These are phyloP conservation scores for Pentalonia nigronervosa DNA, from an alignment of 1,140 invertebrate genomes.

Conservation along the genomic window DNA sequence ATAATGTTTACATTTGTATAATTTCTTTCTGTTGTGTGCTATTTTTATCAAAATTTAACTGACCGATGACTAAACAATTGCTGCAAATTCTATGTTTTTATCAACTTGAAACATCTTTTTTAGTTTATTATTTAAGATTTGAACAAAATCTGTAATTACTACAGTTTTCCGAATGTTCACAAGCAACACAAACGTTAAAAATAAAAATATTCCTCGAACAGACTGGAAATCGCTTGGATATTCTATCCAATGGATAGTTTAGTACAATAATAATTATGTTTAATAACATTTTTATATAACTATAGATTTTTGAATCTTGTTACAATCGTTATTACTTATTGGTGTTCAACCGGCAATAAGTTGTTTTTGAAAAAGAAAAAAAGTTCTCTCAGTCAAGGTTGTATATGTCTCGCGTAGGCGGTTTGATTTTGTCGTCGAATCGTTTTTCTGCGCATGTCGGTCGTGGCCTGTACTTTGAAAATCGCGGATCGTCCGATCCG, in stretches of 20 bases:
- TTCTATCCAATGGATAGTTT: no score
- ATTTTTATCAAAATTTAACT: neutral
- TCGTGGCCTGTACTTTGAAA: neutral
- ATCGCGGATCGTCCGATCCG: neutral
- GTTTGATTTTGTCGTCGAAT: constrained; percentile 5
- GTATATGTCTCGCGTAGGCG: neutral
- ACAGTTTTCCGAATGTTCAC: neutral
- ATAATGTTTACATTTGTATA: neutral
- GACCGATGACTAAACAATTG: neutral
- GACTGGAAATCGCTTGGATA: no score
- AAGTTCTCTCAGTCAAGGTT: constrained; percentile 5
- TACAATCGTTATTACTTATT: neutral
- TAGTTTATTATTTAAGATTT: neutral
- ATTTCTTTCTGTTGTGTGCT: neutral
- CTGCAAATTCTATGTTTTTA: neutral
- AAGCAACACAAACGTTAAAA: neutral
- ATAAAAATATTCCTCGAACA: neutral
- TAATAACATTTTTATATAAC: neutral
- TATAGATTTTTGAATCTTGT: neutral
- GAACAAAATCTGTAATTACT: neutral
- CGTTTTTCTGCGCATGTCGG: constrained; percentile 7
- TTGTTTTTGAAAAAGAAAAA: neutral
- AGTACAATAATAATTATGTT: neutral
- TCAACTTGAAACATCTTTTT: neutral
- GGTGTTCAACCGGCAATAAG: neutral